These are phyloP conservation scores for Scartelaos histophorus DNA, from an alignment of 2,113 vertebrate genomes.

Conservation along the genomic window DNA sequence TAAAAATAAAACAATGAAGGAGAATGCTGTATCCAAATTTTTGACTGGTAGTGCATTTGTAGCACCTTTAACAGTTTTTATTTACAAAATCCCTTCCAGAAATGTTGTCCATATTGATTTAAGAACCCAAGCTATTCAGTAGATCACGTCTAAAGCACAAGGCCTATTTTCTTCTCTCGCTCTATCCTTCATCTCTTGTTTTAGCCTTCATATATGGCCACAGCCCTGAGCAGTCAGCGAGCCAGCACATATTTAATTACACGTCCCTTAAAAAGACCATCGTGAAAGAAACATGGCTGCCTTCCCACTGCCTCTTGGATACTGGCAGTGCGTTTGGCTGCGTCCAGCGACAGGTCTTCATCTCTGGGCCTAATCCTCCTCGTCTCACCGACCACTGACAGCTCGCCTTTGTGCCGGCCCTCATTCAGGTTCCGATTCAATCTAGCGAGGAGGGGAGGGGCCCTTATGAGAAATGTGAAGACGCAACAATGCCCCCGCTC, in stretches of 20 bases:
- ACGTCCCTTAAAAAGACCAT: slow-evolving; percentile 66
- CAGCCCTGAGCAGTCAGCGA: slow-evolving; percentile 47
- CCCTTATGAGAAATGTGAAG: slow-evolving; percentile 52
- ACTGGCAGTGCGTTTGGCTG: slow-evolving; percentile 61
- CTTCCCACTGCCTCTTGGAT: slow-evolving; percentile 63
- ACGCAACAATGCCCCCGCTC: slow-evolving; percentile 50
- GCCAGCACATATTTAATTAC: slow-evolving; percentile 68
- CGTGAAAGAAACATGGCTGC: slow-evolving; percentile 72
- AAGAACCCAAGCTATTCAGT: not conserved
- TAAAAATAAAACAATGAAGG: too few species aligned
- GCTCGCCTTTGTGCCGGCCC: slow-evolving; percentile 57
- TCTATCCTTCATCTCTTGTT: slow-evolving; percentile 35
- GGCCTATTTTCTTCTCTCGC: slow-evolving; percentile 2
- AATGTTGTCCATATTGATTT: not conserved
- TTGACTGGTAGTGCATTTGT: too few species aligned
- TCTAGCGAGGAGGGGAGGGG: slow-evolving; percentile 33
- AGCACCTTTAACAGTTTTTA: too few species aligned
- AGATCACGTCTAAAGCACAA: not conserved
- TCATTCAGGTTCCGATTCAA: slow-evolving; percentile 64
- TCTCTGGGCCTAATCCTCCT: slow-evolving; percentile 60
- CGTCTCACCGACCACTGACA: slow-evolving; percentile 54
- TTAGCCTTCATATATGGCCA: slow-evolving; percentile 39
- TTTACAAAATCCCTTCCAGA: too few species aligned
- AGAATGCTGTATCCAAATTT: too few species aligned
- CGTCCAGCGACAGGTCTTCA: slow-evolving; percentile 64